These are phyloP conservation scores for Mirza zaza DNA, from an alignment of 2,113 vertebrate genomes.

Conservation along the genomic window DNA sequence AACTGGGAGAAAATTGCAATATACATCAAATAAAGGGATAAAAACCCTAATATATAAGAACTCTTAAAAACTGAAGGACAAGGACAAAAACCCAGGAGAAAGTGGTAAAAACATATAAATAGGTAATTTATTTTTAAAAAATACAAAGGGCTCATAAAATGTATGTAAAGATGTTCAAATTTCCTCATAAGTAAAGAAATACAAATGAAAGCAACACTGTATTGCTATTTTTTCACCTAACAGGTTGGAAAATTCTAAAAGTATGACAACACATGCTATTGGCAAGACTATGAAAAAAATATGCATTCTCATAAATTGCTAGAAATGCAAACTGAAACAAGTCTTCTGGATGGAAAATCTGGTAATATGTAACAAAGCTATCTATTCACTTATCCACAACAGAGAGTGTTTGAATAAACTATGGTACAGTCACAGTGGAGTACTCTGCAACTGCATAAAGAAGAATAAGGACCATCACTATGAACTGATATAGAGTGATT, in stretches of 20 bases:
- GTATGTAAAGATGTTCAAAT: background rate
- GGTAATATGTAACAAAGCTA: background rate
- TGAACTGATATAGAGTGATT: background rate
- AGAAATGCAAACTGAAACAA: background rate
- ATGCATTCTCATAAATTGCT: background rate
- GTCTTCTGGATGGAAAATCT: background rate
- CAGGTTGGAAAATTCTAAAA: background rate
- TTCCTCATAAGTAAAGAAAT: background rate
- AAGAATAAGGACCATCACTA: background rate
- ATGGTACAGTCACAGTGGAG: background rate
- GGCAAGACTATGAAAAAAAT: background rate
- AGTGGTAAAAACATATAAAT: background rate
- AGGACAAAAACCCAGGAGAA: background rate
- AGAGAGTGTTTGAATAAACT: background rate
- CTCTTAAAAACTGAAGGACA: background rate
- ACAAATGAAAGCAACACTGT: background rate
- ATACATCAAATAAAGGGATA: background rate
- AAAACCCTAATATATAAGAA: background rate
- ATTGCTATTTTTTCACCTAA: background rate
- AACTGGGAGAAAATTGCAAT: background rate
- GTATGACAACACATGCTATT: background rate
- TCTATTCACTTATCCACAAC: background rate
- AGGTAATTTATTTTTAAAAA: background rate
- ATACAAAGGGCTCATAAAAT: background rate
- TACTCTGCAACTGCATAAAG: background rate